Evolutionary conservation across 2,888 invertebrate genomes (phyloP).

Genomic region (Noctua pronuba): DNA sequence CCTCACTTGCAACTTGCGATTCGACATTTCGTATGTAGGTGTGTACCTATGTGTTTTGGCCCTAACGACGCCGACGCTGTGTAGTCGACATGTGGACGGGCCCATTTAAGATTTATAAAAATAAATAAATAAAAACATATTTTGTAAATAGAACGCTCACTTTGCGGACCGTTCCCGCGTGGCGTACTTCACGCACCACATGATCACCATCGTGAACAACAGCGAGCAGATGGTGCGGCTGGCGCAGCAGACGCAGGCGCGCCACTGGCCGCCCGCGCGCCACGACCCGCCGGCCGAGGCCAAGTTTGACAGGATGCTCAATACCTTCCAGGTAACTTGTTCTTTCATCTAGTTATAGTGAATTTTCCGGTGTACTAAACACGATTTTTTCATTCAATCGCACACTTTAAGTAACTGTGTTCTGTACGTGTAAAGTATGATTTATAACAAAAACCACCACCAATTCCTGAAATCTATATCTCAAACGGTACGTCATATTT

Average conservation of each 20-base stretch:
- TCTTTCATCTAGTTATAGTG: neutral
- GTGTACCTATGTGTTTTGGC: neutral
- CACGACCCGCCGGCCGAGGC: conserved; percentile 91
- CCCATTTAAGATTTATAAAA: neutral
- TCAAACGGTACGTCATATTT: neutral
- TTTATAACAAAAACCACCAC: neutral
- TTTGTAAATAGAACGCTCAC: conserved; percentile 91
- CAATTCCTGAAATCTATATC: neutral
- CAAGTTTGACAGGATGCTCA: conserved; percentile 91
- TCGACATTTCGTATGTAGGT: neutral
- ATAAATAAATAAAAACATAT: neutral
- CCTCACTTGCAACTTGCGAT: neutral
- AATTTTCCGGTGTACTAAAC: neutral
- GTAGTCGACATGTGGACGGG: neutral
- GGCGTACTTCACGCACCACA: conserved; percentile 97
- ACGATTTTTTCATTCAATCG: neutral
- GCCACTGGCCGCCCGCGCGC: conserved; percentile 93
- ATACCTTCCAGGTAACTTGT: conserved; percentile 91
- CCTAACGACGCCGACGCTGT: neutral
- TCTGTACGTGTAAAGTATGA: neutral
- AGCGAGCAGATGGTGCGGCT: conserved; percentile 97
- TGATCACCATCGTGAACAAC: conserved; percentile 99
- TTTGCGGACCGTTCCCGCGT: conserved; percentile 97
- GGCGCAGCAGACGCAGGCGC: conserved; percentile 95
- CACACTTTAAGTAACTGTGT: neutral